phyloP scores from a whole-genome alignment of 2,797 vertebrate species.

The Thamnophis elegans region DNA sequence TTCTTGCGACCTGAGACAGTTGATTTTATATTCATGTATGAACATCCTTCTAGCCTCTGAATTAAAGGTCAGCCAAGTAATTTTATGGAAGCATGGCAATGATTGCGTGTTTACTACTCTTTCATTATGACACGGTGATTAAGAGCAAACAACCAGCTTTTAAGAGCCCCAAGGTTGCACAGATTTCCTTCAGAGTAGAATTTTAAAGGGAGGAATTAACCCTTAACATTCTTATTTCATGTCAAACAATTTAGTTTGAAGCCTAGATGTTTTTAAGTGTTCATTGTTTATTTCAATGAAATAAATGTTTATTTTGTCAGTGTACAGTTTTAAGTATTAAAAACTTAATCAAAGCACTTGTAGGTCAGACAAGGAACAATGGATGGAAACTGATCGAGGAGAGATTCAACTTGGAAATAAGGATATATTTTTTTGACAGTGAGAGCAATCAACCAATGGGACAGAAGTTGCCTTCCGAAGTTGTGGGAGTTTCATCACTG shows the following conservation, averaged over 20 bases:
- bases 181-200: conserved; percentile 12
- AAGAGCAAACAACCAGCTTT: conserved; percentile 23
- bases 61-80: conserved; percentile 34
- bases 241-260: not conserved
- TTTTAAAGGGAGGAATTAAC: conserved; percentile 19
- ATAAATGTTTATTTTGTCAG: not conserved
- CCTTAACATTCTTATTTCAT: conserved; percentile 5
- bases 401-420: no score
- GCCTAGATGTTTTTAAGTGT: not conserved
- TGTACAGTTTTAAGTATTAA: not conserved
- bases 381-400: no score
- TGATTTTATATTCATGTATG: not conserved
- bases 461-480: no score
- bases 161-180: conserved; percentile 16
- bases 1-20: not conserved
- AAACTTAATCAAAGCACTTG: not conserved
- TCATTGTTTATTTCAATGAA: not conserved
- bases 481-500: no score
- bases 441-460: no score
- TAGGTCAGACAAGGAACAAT: no score
- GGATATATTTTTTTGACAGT: no score
- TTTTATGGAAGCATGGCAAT: conserved; percentile 15
- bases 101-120: not conserved
- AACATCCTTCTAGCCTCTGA: not conserved
- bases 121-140: not conserved